A percentile compares a stretch with the other conserved stretches of the same genome.
Evolutionary conservation across 2,888 invertebrate species (phyloP).

Genomic region (Napeogenes sylphis): DNA sequence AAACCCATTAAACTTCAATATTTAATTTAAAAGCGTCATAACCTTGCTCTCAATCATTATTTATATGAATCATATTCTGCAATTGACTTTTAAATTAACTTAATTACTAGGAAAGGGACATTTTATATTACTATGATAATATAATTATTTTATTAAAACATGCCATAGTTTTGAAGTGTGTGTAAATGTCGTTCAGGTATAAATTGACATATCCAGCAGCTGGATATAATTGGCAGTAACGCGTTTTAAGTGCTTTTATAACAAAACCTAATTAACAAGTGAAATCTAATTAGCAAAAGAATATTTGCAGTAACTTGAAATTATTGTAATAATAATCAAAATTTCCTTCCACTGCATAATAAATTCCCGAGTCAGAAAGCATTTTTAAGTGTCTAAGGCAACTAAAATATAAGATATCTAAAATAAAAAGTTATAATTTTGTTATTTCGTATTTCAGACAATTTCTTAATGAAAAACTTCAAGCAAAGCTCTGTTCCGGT

Average conservation of each 20-base stretch:
- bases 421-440: not conserved
- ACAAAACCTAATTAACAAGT: not conserved
- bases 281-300: not conserved
- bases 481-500: conserved; percentile 16
- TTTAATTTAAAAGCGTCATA: no score
- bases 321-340: no score
- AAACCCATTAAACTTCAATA: no score
- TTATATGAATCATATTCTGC: no score
- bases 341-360: no score
- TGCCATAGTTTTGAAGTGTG: not conserved
- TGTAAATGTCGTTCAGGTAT: not conserved
- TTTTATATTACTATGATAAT: no score
- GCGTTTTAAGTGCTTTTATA: not conserved
- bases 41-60: no score
- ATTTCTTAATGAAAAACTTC: conserved; percentile 17
- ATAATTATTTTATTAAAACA: no score
- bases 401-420: not conserved
- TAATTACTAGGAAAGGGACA: no score
- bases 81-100: no score
- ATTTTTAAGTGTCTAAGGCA: no score
- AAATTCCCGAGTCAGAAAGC: no score
- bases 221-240: not conserved
- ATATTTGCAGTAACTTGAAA: conserved; percentile 1
- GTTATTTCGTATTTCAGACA: conserved; percentile 14
- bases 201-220: not conserved